Base-by-base conservation (phyloP, 2,888 invertebrate genomes). In the Cheilosia urbana region DNA sequence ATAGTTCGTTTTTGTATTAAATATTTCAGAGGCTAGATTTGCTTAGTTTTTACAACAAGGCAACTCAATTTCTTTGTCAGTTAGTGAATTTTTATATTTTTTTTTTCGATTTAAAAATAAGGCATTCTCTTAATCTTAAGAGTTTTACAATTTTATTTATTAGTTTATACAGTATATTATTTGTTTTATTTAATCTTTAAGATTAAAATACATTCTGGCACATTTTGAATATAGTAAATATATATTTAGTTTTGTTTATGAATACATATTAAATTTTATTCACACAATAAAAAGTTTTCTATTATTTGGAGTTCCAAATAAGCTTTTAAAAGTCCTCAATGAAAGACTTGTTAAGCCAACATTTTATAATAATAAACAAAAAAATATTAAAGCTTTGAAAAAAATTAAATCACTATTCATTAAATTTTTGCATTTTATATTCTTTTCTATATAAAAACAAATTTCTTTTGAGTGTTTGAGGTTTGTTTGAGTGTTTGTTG, bases 171-270 rank as follows among this genome's bases (percentile, higher is more conserved):
- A 53, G 47, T 42, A 27, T 53, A 47, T 37, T 37, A 66, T 49
- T 55, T 34, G 15, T 68, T 76, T 77, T 71, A 47, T 76, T 71
- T 71, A 75, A 84, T 80, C 80, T 75, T 80, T 84, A 42, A 84
- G 84, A 75, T 75, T 81, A 87, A 81, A 58, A 73, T 73, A 82
- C 65, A 82, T 87, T 87, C 87, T 87, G 87, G 87, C 87, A 87
- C 87, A 87, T 82, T 69, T 87, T 87, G 87, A 85, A 85, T 81
- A 85, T 66, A 80, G 76, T 80, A 68, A 77, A 81, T 76, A 68
- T 72, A 77, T 79, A 57, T 55, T 53, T 65, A 34, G 19, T 62
- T 65, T 58, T 21, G 49, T 75, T 63, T 71, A 53, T 53, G 49
- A 68, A 73, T 17, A 78, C 69, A 24, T 47, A 47, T 63, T 60